Evolutionary conservation across 2,888 invertebrate species (phyloP).

Genomic region (Acronicta alni): DNA sequence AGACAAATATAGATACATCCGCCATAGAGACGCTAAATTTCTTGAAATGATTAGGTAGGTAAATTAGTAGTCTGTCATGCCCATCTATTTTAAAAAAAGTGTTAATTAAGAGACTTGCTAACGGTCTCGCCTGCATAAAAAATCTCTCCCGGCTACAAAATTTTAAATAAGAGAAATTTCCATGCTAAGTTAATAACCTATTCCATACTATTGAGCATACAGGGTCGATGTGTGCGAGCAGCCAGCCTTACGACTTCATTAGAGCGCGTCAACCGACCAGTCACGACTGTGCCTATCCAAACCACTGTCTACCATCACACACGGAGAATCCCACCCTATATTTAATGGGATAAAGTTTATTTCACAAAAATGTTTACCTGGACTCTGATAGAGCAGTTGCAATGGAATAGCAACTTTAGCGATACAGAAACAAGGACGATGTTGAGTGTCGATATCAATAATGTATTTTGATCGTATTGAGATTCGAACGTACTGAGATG

Average conservation of each 20-base stretch:
- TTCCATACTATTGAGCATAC: constrained; percentile 50
- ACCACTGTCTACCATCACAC: constrained; percentile 30
- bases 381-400: background rate
- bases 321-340: constrained; percentile 17
- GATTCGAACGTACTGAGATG: constrained; percentile 56
- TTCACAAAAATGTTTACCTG: background rate
- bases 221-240: constrained; percentile 58
- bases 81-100: too few species aligned
- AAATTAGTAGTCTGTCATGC: too few species aligned
- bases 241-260: constrained; percentile 81
- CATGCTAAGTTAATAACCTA: constrained; percentile 15
- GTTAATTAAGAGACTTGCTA: too few species aligned
- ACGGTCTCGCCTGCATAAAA: too few species aligned
- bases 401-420: constrained; percentile 1
- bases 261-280: constrained; percentile 77
- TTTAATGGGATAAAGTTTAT: background rate
- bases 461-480: constrained; percentile 55
- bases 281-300: constrained; percentile 72
- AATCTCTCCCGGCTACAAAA: too few species aligned
- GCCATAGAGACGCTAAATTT: too few species aligned
- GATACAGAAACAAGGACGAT: accelerated
- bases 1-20: too few species aligned
- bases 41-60: too few species aligned
- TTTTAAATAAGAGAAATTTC: constrained; percentile 19
- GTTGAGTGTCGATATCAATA: constrained; percentile 22